Conservation (phyloP, 2,888 invertebrate genomes). For the Eristalis tenax region DNA sequence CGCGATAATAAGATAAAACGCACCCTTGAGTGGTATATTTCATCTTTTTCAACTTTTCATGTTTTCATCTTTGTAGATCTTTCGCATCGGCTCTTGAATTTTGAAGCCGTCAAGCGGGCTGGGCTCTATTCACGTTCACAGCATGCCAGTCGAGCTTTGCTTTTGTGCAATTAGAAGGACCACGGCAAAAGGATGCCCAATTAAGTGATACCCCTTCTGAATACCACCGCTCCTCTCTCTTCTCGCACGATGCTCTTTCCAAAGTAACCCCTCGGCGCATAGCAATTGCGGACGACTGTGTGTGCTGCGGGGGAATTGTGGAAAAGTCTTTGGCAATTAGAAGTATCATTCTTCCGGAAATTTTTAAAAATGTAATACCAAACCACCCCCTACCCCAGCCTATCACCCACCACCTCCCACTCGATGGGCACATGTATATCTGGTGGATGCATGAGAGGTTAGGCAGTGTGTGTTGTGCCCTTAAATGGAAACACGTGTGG, state of each 20-base stretch:
- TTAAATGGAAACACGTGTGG: conserved; percentile 38
- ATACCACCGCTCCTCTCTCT: background rate
- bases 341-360: conserved; percentile 33
- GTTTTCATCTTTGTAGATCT: background rate
- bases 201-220: conserved; percentile 23
- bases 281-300: conserved; percentile 27
- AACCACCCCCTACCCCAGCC: background rate
- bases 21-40: conserved; percentile 57
- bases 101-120: background rate
- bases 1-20: conserved; percentile 52
- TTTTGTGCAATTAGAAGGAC: conserved; percentile 9
- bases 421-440: background rate
- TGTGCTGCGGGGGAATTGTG: background rate
- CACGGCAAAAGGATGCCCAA: conserved; percentile 27
- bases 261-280: conserved; percentile 26
- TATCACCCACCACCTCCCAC: background rate
- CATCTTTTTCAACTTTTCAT: conserved; percentile 15
- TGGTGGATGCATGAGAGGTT: background rate
- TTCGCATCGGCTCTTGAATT: conserved; percentile 42
- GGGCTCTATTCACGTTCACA: background rate
- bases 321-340: conserved; percentile 43
- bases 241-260: too few species aligned
- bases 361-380: conserved; percentile 4
- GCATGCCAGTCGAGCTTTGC: background rate
- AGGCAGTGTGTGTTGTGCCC: background rate